Base-by-base conservation (phyloP, 2,888 invertebrate genomes). In the Microplitis deprimator region DNA sequence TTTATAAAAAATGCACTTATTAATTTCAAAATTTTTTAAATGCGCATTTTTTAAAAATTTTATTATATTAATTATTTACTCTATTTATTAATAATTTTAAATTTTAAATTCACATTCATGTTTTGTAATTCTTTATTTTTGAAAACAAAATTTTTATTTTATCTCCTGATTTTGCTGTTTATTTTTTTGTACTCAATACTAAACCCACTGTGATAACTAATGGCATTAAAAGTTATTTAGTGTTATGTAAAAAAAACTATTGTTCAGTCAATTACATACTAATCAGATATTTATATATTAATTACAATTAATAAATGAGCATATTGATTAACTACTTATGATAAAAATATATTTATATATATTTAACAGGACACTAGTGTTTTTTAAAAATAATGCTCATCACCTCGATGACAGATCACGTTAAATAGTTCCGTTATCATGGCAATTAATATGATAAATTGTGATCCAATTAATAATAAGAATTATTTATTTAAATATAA, bases 391-490 rank as follows among this genome's bases (percentile, higher is more conserved):
- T 50, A 72, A 40, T 73, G 73, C 72, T 79, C 13, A 4, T 50
- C 79, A 77, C 79, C 79, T 81, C 81, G 80, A 72, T 79, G 72
- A 69, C 75, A 72, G 68, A 73, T 62, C 73, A 74, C 70, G 68
- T 70, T 17, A 60, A 61, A 69, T 75, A 79, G 80, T 82, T 78
- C 82, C 81, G 81, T 82, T 82, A 82, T 80, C 78, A 79, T 77
- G 73, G 78, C 79, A 77, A 74, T 69, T 64, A 75, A 76, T 75
- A 73, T 73, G 59, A 71, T 75, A 71, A 69, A 41, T 50, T 38
- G n/a, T 60, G 68, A 72, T 39, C 29, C 29, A 29, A 29, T 29
- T 29, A 29, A 29, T 29, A 29, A 29, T 29, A 29, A 29, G 0
- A 29, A 29, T 29, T 29, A 29, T 29, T 29, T 29, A 29, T 29